Evolutionary conservation across 2,797 vertebrate species (phyloP).

Genomic region (Chanos chanos): DNA sequence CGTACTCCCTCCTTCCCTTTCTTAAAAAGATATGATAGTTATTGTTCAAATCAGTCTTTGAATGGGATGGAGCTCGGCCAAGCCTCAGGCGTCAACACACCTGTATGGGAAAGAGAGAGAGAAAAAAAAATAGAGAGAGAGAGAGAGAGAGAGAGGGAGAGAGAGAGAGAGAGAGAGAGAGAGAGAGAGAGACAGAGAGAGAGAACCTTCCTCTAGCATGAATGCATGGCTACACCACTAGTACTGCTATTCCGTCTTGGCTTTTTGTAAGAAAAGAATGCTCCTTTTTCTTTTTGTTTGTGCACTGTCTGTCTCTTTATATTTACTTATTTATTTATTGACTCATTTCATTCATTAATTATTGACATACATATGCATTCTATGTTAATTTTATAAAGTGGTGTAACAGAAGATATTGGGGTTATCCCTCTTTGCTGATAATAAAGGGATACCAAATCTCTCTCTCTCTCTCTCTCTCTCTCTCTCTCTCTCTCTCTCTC

Average conservation of each 20-base stretch:
- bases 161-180: too few relatives aligned
- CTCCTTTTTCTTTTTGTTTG: not conserved
- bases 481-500: slow-evolving; percentile 30
- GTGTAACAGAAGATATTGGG: too few relatives aligned
- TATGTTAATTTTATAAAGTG: too few relatives aligned
- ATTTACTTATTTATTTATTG: too few relatives aligned
- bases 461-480: slow-evolving; percentile 25
- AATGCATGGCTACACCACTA: slow-evolving; percentile 77
- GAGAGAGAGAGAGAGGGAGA: too few relatives aligned
- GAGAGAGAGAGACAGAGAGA: too few relatives aligned
- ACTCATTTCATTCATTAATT: too few relatives aligned
- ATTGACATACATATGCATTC: too few relatives aligned
- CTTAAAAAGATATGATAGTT: slow-evolving; percentile 92
- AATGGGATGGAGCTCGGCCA: slow-evolving; percentile 96
- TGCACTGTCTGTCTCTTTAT: too few relatives aligned
- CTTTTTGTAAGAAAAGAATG: slow-evolving; percentile 68
- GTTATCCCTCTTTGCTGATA: slow-evolving; percentile 40
- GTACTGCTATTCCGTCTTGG: slow-evolving; percentile 66
- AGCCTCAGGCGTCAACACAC: slow-evolving; percentile 98
- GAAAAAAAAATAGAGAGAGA: too few relatives aligned
- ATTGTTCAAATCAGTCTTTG: slow-evolving; percentile 99
- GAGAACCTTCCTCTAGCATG: slow-evolving; percentile 89
- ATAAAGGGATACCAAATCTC: slow-evolving; percentile 39
- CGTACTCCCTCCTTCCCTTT: slow-evolving; percentile 77
- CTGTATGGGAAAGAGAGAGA: slow-evolving; percentile 97